Evolutionary conservation across 2,888 invertebrate species (phyloP), one percentile per base, ranked within the genome.

Genomic region (Nomada goodeniana): DNA sequence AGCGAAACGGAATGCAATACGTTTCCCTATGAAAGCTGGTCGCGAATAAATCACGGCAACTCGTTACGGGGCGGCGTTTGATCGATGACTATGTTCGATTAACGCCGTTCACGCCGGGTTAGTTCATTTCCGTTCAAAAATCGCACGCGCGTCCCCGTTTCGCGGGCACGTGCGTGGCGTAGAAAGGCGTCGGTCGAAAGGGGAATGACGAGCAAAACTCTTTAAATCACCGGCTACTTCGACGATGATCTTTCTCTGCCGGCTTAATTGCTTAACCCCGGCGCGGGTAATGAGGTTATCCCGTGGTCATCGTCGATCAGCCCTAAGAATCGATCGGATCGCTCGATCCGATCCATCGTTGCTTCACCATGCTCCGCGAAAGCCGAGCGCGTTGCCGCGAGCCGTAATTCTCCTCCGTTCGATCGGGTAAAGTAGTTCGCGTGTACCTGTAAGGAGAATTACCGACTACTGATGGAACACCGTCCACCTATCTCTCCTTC

Each of bases 161-260:
- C 57, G 11, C 57, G 47, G 36, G 47, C 29, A 64, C 57, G 55
- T 47, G 18, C n/a, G 4, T 13, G 50, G 11, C 57, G 65, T 11
- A 23, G 36, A 23, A 65, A 23, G 55, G 1, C 63, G 29, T 18
- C 44, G 23, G 67, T 67, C 50, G 47, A 63, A 60, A 53, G 44
- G 60, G 71, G 65, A 74, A 74, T 73, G 70, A 68, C 47, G 53
- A 42, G 55, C 52, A 23, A 65, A 65, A 59, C 72, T 76, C 72
- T 80, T 76, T 80, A 82, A 82, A 82, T 82, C 88, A 83, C 78
- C 68, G 69, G 60, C 76, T 67, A 75, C 71, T 80, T 64, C 78
- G 53, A 57, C 78, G 83, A 83, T 83, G 82, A 86, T 88, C 79
- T 84, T 88, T 81, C 88, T 86, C 81, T 85, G 83, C 79, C 86